Evolutionary conservation across 2,888 invertebrate genomes (phyloP), one percentile per base, ranked within the genome.

Genomic region (Melinaea menophilus): DNA sequence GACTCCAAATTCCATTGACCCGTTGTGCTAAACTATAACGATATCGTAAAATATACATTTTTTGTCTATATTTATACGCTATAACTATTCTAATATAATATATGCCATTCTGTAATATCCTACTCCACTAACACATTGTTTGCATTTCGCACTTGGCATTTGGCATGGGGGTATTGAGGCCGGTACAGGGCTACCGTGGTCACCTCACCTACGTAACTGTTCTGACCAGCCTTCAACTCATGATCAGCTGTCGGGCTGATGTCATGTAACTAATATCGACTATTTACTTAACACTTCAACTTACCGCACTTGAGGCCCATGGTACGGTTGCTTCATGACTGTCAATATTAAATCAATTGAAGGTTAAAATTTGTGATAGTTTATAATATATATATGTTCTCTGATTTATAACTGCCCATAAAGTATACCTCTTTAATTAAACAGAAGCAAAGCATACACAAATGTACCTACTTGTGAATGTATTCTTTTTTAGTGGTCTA

Each of bases 141-240:
- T 64, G 64, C 56, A 67, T 58, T 56, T 63, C 56, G 51, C 60
- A 69, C 62, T 58, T 63, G 56, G 59, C 55, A 61, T 61, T 22
- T 22, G 22, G 22, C 22, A 22, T 22, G 22, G 59, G 65, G 62
- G 62, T 65, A 66, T 70, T 78, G 79, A 73, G 81, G 80, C 79
- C 79, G 74, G 73, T 73, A 71, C 73, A 76, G 77, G 80, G 76
- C 66, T 59, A 67, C 65, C 66, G 74, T 70, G 72, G 72, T 72
- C 71, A 76, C 63, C 54, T 64, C 79, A 81, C 80, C 80, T 82
- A 82, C 78, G 64, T 57, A 66, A 71, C 68, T 70, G 58, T 64
- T 75, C 76, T 82, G 86, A 85, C 85, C 85, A 86, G 80, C 89
- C 89, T 89, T 88, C 88, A 88, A 88, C 86, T 73, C 72, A 64